Conservation (phyloP, 2,888 invertebrate genomes). For the Dusona sp. region DNA sequence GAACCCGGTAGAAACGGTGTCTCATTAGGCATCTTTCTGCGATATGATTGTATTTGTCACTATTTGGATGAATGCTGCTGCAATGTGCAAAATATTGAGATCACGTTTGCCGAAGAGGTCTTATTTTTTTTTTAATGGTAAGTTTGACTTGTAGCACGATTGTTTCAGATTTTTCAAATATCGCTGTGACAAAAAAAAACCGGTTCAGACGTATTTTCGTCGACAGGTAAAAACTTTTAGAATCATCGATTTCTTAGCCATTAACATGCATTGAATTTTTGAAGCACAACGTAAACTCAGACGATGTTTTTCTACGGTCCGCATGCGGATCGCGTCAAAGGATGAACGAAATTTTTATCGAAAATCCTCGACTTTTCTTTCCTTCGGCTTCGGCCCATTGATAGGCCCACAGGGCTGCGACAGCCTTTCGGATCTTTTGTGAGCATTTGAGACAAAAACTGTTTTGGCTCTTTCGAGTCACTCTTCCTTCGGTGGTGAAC, state of each 20-base stretch:
- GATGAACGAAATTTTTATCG: conserved; percentile 53
- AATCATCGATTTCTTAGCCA: conserved; percentile 4
- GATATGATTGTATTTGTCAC: too few relatives aligned
- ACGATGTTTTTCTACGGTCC: conserved; percentile 16
- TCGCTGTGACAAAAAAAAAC: not conserved
- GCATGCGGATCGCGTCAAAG: conserved; percentile 42
- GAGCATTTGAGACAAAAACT: conserved; percentile 53
- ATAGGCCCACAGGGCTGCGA: conserved; percentile 14
- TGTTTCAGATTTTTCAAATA: conserved; percentile 3
- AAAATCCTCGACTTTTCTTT: conserved; percentile 47
- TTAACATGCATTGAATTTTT: conserved; percentile 2
- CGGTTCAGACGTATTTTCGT: not conserved
- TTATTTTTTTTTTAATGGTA: not conserved
- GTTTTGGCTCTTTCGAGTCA: conserved; percentile 14
- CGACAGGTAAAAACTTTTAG: not conserved
- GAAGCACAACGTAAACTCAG: not conserved
- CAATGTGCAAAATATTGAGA: too few relatives aligned
- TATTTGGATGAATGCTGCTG: too few relatives aligned
- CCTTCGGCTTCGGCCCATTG: conserved; percentile 32
- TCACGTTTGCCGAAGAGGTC: too few relatives aligned
- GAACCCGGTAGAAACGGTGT: too few relatives aligned
- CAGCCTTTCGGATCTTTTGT: conserved; percentile 45
- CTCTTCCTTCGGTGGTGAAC: conserved; percentile 19
- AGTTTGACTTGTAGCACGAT: not conserved
- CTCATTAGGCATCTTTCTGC: too few relatives aligned